Conservation (phyloP, 2,888 invertebrate species). For the Amphipoea lucens region DNA sequence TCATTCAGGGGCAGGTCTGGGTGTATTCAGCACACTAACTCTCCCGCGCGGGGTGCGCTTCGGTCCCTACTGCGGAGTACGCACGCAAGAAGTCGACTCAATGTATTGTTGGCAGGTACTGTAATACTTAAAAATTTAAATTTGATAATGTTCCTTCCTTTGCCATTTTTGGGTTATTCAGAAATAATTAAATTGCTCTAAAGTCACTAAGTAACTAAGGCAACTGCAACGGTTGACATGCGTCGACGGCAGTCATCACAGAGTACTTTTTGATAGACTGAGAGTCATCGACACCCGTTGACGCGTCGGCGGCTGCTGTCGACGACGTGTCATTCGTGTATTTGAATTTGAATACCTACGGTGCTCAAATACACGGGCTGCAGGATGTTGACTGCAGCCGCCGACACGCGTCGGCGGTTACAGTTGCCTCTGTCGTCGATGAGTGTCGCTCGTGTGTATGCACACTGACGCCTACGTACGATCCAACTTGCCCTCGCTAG, state of each 20-base stretch:
- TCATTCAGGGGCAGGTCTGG: conserved; percentile 80
- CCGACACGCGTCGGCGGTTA: not conserved
- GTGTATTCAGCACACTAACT: conserved; percentile 80
- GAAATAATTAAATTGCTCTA: not conserved
- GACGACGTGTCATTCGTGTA: not conserved
- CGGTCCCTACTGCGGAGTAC: conserved; percentile 81
- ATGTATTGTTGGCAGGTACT: conserved; percentile 83
- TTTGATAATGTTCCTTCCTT: not conserved
- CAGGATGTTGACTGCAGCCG: not conserved
- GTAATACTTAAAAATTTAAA: not conserved
- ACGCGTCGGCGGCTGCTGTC: too few species aligned
- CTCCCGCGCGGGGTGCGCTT: conserved; percentile 82
- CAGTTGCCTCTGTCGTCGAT: too few species aligned
- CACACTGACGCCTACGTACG: not conserved
- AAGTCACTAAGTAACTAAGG: too few species aligned
- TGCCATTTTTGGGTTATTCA: not conserved
- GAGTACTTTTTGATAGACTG: too few species aligned
- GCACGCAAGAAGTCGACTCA: conserved; percentile 68
- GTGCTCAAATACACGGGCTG: not conserved
- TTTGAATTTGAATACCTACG: not conserved
- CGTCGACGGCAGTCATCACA: too few species aligned
- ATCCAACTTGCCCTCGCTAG: conserved; percentile 14
- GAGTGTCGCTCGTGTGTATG: too few species aligned
- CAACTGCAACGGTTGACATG: too few species aligned
- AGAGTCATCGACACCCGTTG: too few species aligned